Evolutionary conservation across 2,888 invertebrate genomes (phyloP), one percentile per base, ranked within the genome.

Genomic region (Petrolisthes manimaculis): DNA sequence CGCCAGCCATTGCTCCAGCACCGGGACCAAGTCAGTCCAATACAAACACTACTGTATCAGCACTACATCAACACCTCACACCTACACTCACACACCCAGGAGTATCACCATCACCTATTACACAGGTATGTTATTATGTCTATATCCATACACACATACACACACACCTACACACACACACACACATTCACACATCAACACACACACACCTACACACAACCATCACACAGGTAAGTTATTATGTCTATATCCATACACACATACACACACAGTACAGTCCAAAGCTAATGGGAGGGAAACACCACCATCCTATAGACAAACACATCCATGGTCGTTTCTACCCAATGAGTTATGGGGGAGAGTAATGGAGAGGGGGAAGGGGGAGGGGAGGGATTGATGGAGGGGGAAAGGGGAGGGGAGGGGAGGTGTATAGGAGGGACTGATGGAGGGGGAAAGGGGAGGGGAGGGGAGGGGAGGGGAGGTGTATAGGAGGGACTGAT

Each of bases 1-100:
- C 90, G n/a, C 90, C 90, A 18, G 90, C 90, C 71, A 90, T 90
- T 21, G 90, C 90, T 61, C 90, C 90, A 12, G 90, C 90, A 18
- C 90, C 90, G n/a, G 90, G 86, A 3, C 88, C 90, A 5, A 85
- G 83, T 81, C 83, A 83, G n/a, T 83, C 83, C 21, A 84, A 54
- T 71, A 88, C 90, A 37, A 88, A 83, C 54, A 88, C 90, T n/a
- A 88, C 90, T n/a, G 89, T 88, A 5, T 86, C 88, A 18, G 83
- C 90, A 12, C 79, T 90, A 4, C 90, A 88, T 18, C 90, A 90
- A 55, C 86, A 88, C 12, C 88, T 90, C 6, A 88, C 88, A 18
- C 89, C 84, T 14, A 75, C 88, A 14, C 83, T 90, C n/a, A 83
- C 90, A 69, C 90, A 90, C 55, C 90, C 90, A 5, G 90, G 88